Evolutionary conservation across 2,888 invertebrate species (phyloP), one percentile per base, ranked within the genome.

Genomic region (Frankliniella intonsa): DNA sequence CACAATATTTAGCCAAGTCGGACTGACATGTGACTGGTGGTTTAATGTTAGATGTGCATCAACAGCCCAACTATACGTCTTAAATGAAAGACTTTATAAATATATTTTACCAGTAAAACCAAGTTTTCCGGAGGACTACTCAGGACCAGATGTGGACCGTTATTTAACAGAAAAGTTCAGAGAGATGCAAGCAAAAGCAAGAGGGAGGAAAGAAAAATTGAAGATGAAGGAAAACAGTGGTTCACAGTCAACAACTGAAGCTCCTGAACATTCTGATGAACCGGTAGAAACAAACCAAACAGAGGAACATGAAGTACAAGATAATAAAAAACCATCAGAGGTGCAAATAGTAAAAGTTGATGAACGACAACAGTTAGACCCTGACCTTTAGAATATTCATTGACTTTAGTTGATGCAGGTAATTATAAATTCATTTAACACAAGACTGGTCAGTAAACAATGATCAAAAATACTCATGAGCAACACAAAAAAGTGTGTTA

Each of bases 1-100:
- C 65, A 96, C 96, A 5, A 95, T 96, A 86, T 96, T 96, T 89
- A 95, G 94, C 84, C 96, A 96, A 90, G 94, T 95, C 19, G 95
- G 93, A 0, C 89, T 96, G 80, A 96, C 96, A 0, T 96, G 96
- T 86, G 96, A 96, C 87, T 96, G 96, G 96, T 96, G 96, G 96
- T 96, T 95, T 88, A 96, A 96, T 87, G 96, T 96, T 0, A 93
- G 94, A 86, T 96, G 96, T 87, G 92, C 94, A 50, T 92, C 94
- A 19, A 95, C 96, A 0, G 89, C 94, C 0, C 96, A 96, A 87
- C 90, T 95, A 0, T 96, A 96, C 87, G 96, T 96, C 3, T 89
- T 96, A 8, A 96, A 96, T 86, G 96, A 96, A 88, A 91, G 96
- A 84, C 91, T 96, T 5, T 96, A 96, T 88, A 95, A 96, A 87